Evolutionary conservation across 1,140 invertebrate species (phyloP), one percentile per base, ranked within the genome.

Genomic region (Caerostris darwini): DNA sequence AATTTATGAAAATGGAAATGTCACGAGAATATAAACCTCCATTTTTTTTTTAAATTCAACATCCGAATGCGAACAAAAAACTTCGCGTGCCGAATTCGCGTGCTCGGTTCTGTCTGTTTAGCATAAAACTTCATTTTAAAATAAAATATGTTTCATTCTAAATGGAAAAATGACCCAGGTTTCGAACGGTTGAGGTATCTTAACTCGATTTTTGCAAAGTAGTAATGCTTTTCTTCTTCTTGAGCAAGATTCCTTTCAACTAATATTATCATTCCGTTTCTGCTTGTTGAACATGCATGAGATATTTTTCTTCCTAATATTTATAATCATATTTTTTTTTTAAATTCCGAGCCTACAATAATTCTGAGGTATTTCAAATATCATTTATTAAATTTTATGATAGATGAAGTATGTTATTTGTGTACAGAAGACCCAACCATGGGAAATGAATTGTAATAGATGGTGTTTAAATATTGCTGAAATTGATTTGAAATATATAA

Each of bases 111-210:
- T 85, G 54, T 92, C 81, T 67, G 77, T 81, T 92, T 92, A 85
- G 90, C 90, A 92, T 92, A 92, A 92, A 92, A 92, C 90, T 92
- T 85, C 90, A 85, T 92, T 92, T 92, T 92, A 92, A 92, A 92
- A 92, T 92, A 85, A 92, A 92, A 92, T 90, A 90, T 59, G 59
- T 85, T 85, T 83, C 90, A 92, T 85, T 92, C 90, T 82, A 92
- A 92, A 83, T 83, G 90, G 90, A 92, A 92, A 92, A 92, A 92
- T 85, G 90, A 92, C 81, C 81, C 82, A 77, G 19, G 71, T 77
- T 77, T 77, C 4, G 71, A 50, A 50, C 10, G 34, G 71, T 5
- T 77, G 34, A 12, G 50, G 50, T 77, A 53, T 12, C 71, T 77
- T 50, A 77, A 77, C 71, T 77, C 10, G 71, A 5, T 12, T 53